Evolutionary conservation across 1,140 invertebrate species (phyloP).

Genomic region (Drosophila pruinosa): DNA sequence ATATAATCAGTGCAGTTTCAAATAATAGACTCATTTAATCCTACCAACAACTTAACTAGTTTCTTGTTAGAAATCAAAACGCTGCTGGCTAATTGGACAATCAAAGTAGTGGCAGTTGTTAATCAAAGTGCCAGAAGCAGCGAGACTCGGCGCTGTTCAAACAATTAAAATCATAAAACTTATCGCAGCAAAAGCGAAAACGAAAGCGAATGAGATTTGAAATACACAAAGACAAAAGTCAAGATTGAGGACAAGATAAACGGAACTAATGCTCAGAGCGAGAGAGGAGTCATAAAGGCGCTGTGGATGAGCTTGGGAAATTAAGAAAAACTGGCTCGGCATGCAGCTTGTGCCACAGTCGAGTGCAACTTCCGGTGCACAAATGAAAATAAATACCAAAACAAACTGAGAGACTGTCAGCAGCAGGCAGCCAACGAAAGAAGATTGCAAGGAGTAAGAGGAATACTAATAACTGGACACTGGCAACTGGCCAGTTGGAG

Average conservation of each 20-base stretch:
- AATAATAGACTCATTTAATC: conserved; percentile 1
- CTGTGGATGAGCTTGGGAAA: conserved; percentile 47
- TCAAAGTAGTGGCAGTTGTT: conserved; percentile 45
- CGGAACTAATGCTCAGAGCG: conserved; percentile 64
- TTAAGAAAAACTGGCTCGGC: conserved; percentile 61
- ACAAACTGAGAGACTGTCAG: conserved; percentile 57
- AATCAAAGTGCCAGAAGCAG: conserved; percentile 66
- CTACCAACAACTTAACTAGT: conserved; percentile 22
- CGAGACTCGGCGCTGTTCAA: conserved; percentile 35
- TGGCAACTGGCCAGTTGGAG: conserved; percentile 44
- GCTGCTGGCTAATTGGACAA: conserved; percentile 72
- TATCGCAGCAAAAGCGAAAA: conserved; percentile 34
- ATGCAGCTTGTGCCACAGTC: conserved; percentile 32
- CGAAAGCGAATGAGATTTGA: background rate
- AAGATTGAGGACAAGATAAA: conserved; percentile 56
- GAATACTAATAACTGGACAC: conserved; percentile 4
- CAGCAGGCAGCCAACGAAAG: conserved; percentile 28
- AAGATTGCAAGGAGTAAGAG: background rate
- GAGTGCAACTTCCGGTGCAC: conserved; percentile 76
- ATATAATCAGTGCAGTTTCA: background rate
- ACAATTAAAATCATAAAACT: conserved; percentile 71
- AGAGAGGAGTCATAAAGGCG: conserved; percentile 6
- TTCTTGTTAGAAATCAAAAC: conserved; percentile 18
- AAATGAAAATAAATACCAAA: conserved; percentile 75
- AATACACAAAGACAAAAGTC: conserved; percentile 39